Conservation (phyloP, 2,888 invertebrate genomes). For the Diplazon laetatorius region DNA sequence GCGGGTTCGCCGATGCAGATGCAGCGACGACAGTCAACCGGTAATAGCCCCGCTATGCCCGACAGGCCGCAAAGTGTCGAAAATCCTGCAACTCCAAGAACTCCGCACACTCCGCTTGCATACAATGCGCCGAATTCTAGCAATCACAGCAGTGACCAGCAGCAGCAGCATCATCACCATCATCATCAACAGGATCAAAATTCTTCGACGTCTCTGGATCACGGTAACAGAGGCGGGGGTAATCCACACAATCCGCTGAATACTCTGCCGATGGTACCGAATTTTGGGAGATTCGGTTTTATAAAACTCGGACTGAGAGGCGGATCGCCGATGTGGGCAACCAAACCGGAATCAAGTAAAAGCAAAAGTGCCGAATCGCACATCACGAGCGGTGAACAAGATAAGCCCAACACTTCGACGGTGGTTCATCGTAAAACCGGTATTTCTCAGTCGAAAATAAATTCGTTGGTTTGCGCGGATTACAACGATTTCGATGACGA, state of each 20-base stretch:
- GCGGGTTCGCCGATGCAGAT: constrained; percentile 83
- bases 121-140: constrained; percentile 55
- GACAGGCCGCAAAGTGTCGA: constrained; percentile 86
- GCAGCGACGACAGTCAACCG: constrained; percentile 84
- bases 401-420: constrained; percentile 82
- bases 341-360: constrained; percentile 81
- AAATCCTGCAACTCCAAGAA: constrained; percentile 84
- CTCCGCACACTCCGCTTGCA: constrained; percentile 80
- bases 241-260: constrained; percentile 85
- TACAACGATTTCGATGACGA: constrained; percentile 86
- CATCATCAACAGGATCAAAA: constrained; percentile 68
- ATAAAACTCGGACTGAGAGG: constrained; percentile 86
- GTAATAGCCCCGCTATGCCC: constrained; percentile 84
- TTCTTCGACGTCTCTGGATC: constrained; percentile 72
- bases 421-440: constrained; percentile 79
- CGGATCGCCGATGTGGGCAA: constrained; percentile 87
- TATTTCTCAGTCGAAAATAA: constrained; percentile 81
- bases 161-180: constrained; percentile 79
- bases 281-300: constrained; percentile 85
- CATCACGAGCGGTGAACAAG: constrained; percentile 77
- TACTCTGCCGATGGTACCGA: constrained; percentile 85
- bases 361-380: constrained; percentile 80
- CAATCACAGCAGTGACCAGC: constrained; percentile 76
- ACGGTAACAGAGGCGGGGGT: constrained; percentile 82
- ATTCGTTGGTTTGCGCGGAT: constrained; percentile 85